Conservation (phyloP, 2,113 vertebrate species). For the Atherinomorus stipes region DNA sequence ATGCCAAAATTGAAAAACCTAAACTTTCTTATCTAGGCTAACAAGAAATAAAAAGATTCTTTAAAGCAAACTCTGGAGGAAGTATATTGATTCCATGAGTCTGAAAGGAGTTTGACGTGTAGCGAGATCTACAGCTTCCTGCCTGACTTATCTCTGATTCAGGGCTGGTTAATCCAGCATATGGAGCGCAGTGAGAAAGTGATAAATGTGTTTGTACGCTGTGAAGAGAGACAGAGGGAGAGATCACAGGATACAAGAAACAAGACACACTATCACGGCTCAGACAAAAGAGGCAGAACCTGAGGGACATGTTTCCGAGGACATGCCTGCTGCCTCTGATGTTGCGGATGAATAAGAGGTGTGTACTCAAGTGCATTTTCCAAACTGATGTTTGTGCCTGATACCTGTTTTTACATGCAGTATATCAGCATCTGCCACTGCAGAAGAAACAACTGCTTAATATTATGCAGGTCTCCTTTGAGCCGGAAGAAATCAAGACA, state of each 20-base stretch:
- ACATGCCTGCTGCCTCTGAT: slow-evolving; percentile 34
- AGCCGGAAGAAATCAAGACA: not conserved
- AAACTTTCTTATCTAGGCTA: slow-evolving; percentile 10
- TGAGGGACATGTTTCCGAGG: slow-evolving; percentile 56
- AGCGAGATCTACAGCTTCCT: slow-evolving; percentile 39
- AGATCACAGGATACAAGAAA: slow-evolving; percentile 70
- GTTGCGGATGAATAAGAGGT: slow-evolving; percentile 14
- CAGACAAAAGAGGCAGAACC: slow-evolving; percentile 67
- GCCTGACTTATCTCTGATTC: slow-evolving; percentile 52
- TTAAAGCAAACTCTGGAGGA: slow-evolving; percentile 21
- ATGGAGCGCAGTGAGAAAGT: slow-evolving; percentile 50
- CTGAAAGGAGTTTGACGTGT: slow-evolving; percentile 43
- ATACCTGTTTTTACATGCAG: not conserved
- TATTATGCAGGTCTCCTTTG: not conserved
- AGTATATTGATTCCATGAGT: slow-evolving; percentile 42
- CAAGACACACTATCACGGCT: slow-evolving; percentile 51
- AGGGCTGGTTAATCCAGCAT: slow-evolving; percentile 56
- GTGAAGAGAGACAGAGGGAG: slow-evolving; percentile 53
- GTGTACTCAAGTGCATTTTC: not conserved
- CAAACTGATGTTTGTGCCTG: not conserved
- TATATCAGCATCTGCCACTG: not conserved
- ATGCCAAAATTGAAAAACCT: slow-evolving; percentile 13
- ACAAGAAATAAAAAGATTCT: not conserved
- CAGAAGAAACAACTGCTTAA: not conserved
- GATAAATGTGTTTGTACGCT: slow-evolving; percentile 60